Conservation (phyloP, 2,888 invertebrate genomes). For the Diplolepis rosae region DNA sequence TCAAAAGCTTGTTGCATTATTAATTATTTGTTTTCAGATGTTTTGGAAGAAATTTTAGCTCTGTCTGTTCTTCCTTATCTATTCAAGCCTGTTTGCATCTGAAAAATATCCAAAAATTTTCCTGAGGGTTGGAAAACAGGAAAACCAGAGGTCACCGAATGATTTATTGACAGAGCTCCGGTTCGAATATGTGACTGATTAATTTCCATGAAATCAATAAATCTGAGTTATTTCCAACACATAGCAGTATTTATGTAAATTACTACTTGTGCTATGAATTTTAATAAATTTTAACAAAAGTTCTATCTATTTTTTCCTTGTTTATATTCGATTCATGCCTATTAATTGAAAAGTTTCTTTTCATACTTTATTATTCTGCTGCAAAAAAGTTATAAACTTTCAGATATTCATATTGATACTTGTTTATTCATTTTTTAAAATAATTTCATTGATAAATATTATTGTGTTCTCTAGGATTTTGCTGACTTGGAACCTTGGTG, state of each 20-base stretch:
- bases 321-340: neutral
- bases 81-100: conserved; percentile 23
- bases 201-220: too few relatives aligned
- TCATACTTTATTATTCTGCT: too few relatives aligned
- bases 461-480: conserved; percentile 11
- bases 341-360: neutral
- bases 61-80: conserved; percentile 30
- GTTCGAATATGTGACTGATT: too few relatives aligned
- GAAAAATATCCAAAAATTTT: neutral
- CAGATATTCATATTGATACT: conserved; percentile 4
- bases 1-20: too few relatives aligned
- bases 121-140: conserved; percentile 33
- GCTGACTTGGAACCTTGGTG: conserved; percentile 32
- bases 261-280: too few relatives aligned
- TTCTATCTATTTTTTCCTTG: neutral
- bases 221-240: neutral
- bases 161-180: conserved; percentile 32
- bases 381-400: neutral
- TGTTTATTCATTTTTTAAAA: neutral
- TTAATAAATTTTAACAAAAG: neutral
- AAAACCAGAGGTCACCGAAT: conserved; percentile 32
- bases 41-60: conserved; percentile 8
- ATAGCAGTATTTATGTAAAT: neutral
- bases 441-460: neutral
- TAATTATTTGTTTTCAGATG: neutral